Conservation (phyloP, 2,113 vertebrate genomes). For the Oryzias melastigma region DNA sequence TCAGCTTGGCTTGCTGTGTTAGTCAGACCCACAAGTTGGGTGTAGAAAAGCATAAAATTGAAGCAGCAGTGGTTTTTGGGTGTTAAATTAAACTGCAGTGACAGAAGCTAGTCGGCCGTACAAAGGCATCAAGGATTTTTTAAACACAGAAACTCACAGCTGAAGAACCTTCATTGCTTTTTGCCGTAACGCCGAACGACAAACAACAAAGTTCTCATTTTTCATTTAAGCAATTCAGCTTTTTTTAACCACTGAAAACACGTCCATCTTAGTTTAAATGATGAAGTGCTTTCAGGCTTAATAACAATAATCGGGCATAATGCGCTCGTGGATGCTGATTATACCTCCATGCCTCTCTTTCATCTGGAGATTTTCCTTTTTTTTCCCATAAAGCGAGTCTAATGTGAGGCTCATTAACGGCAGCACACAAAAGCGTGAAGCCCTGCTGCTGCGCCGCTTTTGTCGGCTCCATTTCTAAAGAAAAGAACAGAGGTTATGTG, state of each 20-base stretch:
- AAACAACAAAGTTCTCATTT: not conserved
- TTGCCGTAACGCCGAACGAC: not conserved
- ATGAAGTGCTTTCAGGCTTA: too few species aligned
- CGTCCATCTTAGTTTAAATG: too few species aligned
- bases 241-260: not conserved
- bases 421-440: conserved; percentile 14
- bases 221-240: not conserved
- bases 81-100: conserved; percentile 6
- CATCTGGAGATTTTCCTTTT: conserved; percentile 20
- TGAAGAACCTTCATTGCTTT: not conserved
- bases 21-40: not conserved
- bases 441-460: conserved; percentile 2
- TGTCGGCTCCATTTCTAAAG: conserved; percentile 1
- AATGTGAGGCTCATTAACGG: conserved; percentile 32
- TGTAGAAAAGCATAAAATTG: conserved; percentile 15
- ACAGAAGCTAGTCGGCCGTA: not conserved
- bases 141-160: not conserved
- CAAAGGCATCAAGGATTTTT: not conserved
- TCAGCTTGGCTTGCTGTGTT: not conserved
- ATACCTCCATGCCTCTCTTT: conserved; percentile 24
- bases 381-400: conserved; percentile 34
- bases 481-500: conserved; percentile 2
- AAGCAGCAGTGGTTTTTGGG: conserved; percentile 5
- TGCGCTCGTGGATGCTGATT: not conserved
- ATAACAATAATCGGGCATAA: not conserved